phyloP scores from a whole-genome alignment of 2,797 vertebrate genomes.

The Aplochiton taeniatus region DNA sequence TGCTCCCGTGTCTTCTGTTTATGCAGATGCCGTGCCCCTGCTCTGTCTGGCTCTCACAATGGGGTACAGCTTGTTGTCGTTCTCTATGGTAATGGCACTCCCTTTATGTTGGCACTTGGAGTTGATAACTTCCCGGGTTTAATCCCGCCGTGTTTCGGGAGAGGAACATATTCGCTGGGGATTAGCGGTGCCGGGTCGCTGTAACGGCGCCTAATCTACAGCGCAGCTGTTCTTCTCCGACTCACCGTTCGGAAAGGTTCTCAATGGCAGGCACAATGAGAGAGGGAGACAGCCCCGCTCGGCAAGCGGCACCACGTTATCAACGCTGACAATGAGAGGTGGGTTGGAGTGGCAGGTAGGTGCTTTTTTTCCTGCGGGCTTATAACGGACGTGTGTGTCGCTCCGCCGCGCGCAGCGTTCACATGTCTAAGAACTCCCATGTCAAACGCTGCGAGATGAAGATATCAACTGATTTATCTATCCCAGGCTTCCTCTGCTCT shows the following conservation, averaged over 20 bases:
- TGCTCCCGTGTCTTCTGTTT: slow-evolving; percentile 61
- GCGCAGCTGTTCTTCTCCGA: slow-evolving; percentile 47
- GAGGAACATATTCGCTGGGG: slow-evolving; percentile 54
- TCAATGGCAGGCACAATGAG: slow-evolving; percentile 48
- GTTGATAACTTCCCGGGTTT: slow-evolving; percentile 63
- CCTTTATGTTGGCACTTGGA: slow-evolving; percentile 51
- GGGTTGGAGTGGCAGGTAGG: slow-evolving; percentile 48
- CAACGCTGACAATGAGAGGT: slow-evolving; percentile 43
- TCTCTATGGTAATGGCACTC: slow-evolving; percentile 69
- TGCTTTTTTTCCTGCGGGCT: slow-evolving; percentile 45
- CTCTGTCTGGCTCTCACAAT: slow-evolving; percentile 58
- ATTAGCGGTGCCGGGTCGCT: slow-evolving; percentile 72
- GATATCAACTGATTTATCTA: slow-evolving; percentile 44
- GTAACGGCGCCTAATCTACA: slow-evolving; percentile 66
- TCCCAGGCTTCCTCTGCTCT: background rate
- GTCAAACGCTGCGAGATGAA: slow-evolving; percentile 30
- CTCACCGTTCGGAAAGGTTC: slow-evolving; percentile 38
- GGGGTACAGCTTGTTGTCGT: slow-evolving; percentile 47
- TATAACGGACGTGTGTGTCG: slow-evolving; percentile 33
- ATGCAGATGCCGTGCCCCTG: slow-evolving; percentile 50
- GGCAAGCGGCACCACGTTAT: slow-evolving; percentile 52
- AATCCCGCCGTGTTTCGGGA: slow-evolving; percentile 65
- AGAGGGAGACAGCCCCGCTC: slow-evolving; percentile 39
- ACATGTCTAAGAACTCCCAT: slow-evolving; percentile 27
- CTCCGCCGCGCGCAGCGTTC: slow-evolving; percentile 15